Evolutionary conservation across 1,140 invertebrate genomes (phyloP).

Genomic region (Cherax destructor): DNA sequence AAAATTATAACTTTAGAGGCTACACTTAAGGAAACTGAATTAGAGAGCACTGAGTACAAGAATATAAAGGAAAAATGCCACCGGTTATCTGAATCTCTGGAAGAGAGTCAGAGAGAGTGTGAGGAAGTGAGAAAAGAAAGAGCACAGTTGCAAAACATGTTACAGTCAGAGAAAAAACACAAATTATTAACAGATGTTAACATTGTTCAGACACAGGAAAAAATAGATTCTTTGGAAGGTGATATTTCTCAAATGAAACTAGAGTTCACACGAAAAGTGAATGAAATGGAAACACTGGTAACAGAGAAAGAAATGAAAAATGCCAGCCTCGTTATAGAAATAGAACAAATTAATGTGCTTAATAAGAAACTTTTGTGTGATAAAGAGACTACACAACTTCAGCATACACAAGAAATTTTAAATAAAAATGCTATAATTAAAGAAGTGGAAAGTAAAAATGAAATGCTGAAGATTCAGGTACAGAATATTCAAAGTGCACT

Average conservation of each 20-base stretch:
- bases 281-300: background rate
- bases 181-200: too few species aligned
- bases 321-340: background rate
- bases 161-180: background rate
- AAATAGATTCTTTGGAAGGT: background rate
- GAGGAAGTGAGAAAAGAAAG: background rate
- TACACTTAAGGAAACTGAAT: background rate
- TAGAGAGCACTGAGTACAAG: background rate
- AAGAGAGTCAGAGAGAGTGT: background rate
- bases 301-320: conserved; percentile 10
- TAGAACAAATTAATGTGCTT: background rate
- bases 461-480: background rate
- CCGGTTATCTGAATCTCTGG: background rate
- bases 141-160: background rate
- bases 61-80: background rate
- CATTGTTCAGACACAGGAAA: background rate
- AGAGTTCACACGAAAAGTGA: conserved; percentile 2
- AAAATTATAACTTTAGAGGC: background rate
- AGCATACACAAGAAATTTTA: background rate
- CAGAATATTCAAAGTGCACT: background rate
- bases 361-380: background rate
- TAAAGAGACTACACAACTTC: background rate
- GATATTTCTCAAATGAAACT: background rate
- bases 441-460: background rate
- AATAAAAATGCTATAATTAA: background rate